Evolutionary conservation across 2,888 invertebrate genomes (phyloP).

Genomic region (Phlogophora meticulosa): DNA sequence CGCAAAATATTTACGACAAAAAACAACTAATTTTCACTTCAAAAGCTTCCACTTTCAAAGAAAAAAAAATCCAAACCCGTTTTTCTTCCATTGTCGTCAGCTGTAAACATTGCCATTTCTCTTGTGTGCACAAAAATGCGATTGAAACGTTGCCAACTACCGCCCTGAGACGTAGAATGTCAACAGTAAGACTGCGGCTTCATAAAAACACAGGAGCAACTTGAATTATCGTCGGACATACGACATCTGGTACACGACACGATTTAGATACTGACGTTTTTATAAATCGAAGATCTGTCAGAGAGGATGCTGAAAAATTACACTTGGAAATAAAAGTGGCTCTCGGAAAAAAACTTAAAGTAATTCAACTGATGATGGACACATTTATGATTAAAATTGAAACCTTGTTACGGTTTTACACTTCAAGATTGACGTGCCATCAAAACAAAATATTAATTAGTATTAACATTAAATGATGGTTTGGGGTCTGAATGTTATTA

Average conservation of each 20-base stretch:
- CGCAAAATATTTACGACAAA: not conserved
- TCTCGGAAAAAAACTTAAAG: not conserved
- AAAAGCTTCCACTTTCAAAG: conserved; percentile 9
- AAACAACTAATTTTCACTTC: conserved; percentile 20
- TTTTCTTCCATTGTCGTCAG: conserved; percentile 47
- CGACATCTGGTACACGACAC: conserved; percentile 20
- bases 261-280: conserved; percentile 14
- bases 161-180: conserved; percentile 36
- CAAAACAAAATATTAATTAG: not conserved
- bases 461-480: too few relatives aligned
- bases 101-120: conserved; percentile 64
- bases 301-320: conserved; percentile 10
- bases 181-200: conserved; percentile 31
- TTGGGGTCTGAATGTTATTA: not conserved
- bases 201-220: conserved; percentile 45
- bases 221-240: conserved; percentile 28
- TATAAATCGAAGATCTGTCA: conserved; percentile 27
- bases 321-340: not conserved
- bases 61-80: conserved; percentile 9
- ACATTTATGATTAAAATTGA: too few relatives aligned
- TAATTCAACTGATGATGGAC: not conserved
- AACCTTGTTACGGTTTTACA: too few relatives aligned
- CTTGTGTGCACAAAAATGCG: conserved; percentile 60
- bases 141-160: conserved; percentile 63
- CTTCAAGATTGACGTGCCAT: not conserved